Conservation (phyloP, 1,140 invertebrate genomes). For the Lasaia peninsularis region DNA sequence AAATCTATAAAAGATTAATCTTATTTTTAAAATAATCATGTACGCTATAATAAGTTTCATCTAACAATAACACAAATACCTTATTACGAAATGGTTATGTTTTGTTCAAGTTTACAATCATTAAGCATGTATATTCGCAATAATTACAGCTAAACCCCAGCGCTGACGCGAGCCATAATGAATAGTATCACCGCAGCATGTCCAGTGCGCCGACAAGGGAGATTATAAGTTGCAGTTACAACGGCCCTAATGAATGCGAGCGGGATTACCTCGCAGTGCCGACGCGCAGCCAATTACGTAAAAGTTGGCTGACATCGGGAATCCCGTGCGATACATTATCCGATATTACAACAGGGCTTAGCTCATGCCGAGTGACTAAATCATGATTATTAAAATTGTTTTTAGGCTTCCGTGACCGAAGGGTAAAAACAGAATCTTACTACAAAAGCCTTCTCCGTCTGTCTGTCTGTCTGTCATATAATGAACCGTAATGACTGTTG, state of each 20-base stretch:
- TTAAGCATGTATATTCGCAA: not conserved
- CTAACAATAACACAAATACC: no score
- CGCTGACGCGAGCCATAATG: conserved; percentile 1
- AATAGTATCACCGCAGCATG: conserved; percentile 8
- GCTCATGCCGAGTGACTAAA: conserved; percentile 15
- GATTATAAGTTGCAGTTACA: conserved; percentile 62
- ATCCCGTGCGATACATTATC: conserved; percentile 51
- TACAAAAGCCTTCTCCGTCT: no score
- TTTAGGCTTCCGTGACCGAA: no score
- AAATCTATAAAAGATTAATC: no score
- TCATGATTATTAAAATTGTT: not conserved
- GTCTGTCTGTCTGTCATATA: no score
- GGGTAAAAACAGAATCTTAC: no score
- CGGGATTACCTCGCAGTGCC: conserved; percentile 42
- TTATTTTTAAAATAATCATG: no score
- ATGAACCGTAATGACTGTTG: no score
- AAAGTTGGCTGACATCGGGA: conserved; percentile 55
- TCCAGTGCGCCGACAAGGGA: conserved; percentile 29
- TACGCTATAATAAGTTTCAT: no score
- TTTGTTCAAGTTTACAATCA: conserved; percentile 2
- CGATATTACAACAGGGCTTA: conserved; percentile 26
- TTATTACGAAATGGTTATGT: no score
- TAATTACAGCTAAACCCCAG: not conserved
- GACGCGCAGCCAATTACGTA: conserved; percentile 50
- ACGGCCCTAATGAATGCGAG: conserved; percentile 51